phyloP scores from a whole-genome alignment of 2,888 invertebrate species.

The Panopea generosa region DNA sequence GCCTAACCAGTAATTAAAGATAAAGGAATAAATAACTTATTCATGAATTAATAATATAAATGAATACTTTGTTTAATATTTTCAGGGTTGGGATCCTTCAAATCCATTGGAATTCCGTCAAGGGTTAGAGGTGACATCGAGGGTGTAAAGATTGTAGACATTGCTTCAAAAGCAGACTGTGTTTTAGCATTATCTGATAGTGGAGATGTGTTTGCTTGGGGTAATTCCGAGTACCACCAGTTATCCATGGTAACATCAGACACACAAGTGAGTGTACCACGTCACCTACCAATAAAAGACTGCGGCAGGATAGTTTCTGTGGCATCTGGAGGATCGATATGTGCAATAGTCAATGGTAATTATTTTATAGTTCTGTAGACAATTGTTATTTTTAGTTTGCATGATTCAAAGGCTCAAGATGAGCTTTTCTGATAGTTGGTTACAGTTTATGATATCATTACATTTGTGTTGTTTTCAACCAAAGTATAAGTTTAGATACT shows the following conservation, averaged over 20 bases:
- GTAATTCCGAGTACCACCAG: conserved; percentile 97
- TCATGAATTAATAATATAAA: no score
- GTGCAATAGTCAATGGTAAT: conserved; percentile 92
- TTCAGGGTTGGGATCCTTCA: conserved; percentile 84
- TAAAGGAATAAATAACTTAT: no score
- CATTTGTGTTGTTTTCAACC: no score
- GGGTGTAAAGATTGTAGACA: conserved; percentile 92
- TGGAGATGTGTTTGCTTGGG: conserved; percentile 98
- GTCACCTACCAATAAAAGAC: conserved; percentile 87
- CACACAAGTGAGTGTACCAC: conserved; percentile 91
- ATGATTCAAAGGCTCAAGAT: no score
- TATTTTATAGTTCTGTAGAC: conserved; percentile 2
- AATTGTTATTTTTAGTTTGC: neutral
- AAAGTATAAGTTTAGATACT: no score
- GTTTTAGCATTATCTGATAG: conserved; percentile 94
- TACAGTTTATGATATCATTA: no score
- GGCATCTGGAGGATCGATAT: conserved; percentile 94
- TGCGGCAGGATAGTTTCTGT: conserved; percentile 92
- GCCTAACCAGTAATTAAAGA: no score
- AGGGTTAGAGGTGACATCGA: conserved; percentile 92
- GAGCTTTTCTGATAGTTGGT: no score
- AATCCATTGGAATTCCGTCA: conserved; percentile 72
- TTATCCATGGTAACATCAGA: conserved; percentile 87
- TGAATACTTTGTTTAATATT: no score
- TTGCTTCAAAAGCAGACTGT: conserved; percentile 93